Evolutionary conservation across 2,888 invertebrate genomes (phyloP).

Genomic region (Cephus spinipes): DNA sequence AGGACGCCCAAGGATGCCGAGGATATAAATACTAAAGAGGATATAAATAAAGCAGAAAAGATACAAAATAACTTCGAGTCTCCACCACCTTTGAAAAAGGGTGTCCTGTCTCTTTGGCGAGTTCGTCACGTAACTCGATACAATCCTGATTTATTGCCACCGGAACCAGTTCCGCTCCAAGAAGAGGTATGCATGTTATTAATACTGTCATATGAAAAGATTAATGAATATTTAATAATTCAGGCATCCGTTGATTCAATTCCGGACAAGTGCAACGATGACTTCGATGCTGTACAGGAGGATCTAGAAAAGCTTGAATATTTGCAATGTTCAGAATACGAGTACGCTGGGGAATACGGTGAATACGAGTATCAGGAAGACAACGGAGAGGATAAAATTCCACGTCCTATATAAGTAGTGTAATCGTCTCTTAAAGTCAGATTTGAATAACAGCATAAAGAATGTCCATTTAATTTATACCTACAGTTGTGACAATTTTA

Average conservation of each 20-base stretch:
- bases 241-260: slow-evolving; percentile 44
- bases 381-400: neutral
- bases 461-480: neutral
- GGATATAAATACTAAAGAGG: neutral
- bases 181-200: slow-evolving; percentile 51
- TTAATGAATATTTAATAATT: slow-evolving; percentile 10
- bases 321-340: slow-evolving; percentile 30
- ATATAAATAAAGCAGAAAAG: neutral
- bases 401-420: neutral
- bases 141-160: slow-evolving; percentile 77
- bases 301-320: slow-evolving; percentile 30
- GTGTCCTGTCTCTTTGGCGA: slow-evolving; percentile 74
- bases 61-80: neutral
- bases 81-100: slow-evolving; percentile 31
- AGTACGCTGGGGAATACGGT: slow-evolving; percentile 33
- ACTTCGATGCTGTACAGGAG: slow-evolving; percentile 24
- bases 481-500: neutral
- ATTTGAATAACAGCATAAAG: neutral
- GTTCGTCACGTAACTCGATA: slow-evolving; percentile 77
- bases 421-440: neutral
- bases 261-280: slow-evolving; percentile 44
- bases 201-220: neutral
- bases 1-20: neutral
- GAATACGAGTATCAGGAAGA: slow-evolving; percentile 14
- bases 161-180: slow-evolving; percentile 76